These are phyloP conservation scores for Oenanthe melanoleuca DNA, from an alignment of 2,113 vertebrate genomes.

Conservation along the genomic window DNA sequence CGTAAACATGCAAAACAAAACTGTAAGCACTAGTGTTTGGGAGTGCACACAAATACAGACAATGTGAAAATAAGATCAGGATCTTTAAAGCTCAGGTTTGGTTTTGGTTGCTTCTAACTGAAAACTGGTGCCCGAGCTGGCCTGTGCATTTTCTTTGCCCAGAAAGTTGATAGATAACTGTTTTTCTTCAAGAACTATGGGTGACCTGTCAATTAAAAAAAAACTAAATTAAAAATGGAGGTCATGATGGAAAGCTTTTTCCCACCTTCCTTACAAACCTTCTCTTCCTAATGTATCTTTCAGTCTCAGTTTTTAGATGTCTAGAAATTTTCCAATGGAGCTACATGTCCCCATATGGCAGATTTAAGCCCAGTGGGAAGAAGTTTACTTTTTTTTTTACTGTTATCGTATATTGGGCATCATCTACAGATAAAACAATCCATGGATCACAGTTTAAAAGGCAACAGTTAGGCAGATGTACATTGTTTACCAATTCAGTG, in stretches of 20 bases:
- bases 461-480: background rate
- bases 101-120: background rate
- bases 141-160: background rate
- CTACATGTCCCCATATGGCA: background rate
- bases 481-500: background rate
- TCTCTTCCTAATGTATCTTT: background rate
- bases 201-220: background rate
- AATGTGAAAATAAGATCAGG: background rate
- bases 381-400: background rate
- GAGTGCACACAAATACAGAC: background rate
- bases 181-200: background rate
- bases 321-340: background rate
- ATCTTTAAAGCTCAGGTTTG: background rate
- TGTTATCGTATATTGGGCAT: background rate
- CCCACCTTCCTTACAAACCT: background rate
- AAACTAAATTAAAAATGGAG: background rate
- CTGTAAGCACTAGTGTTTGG: background rate
- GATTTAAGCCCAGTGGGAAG: background rate
- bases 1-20: background rate
- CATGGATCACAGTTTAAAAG: background rate
- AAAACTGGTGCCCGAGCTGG: background rate
- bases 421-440: background rate
- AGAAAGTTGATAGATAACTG: background rate
- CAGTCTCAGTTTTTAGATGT: background rate
- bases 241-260: background rate